phyloP scores from a whole-genome alignment of 2,888 invertebrate genomes.

The Cremastinae sp. region DNA sequence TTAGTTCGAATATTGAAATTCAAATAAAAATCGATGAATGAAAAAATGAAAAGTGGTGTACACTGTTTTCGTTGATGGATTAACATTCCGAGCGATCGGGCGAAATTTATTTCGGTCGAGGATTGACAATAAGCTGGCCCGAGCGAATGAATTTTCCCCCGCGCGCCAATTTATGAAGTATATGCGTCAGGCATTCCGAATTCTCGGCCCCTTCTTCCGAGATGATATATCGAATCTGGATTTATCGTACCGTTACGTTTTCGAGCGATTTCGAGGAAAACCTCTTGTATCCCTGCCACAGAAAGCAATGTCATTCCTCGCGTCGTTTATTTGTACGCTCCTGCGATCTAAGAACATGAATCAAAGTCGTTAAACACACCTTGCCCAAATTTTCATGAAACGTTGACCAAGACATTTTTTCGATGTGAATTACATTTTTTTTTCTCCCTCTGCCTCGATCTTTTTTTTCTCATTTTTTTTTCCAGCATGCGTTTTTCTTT shows the following conservation, averaged over 20 bases:
- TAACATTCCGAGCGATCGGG: conserved; percentile 45
- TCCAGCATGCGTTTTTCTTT: too few relatives aligned
- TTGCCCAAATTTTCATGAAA: conserved; percentile 40
- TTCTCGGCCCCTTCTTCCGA: conserved; percentile 20
- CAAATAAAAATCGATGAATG: not conserved
- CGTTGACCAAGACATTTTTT: conserved; percentile 12
- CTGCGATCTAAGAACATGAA: conserved; percentile 24
- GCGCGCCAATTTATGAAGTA: conserved; percentile 8
- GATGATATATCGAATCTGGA: conserved; percentile 53
- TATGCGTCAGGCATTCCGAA: conserved; percentile 44
- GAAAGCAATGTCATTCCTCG: conserved; percentile 30
- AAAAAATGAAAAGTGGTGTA: not conserved
- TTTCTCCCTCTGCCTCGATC: not conserved
- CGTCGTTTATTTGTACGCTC: conserved; percentile 31
- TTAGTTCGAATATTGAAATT: too few relatives aligned
- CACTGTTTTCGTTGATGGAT: not conserved
- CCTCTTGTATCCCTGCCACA: conserved; percentile 2
- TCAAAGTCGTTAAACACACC: conserved; percentile 54
- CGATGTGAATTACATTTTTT: conserved; percentile 3
- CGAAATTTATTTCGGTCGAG: conserved; percentile 65
- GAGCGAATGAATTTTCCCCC: conserved; percentile 33
- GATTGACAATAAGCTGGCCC: conserved; percentile 44
- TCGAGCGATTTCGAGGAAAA: conserved; percentile 36
- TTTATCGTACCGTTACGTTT: conserved; percentile 39
- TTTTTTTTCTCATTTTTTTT: not conserved